Percentiles rank a stretch among this genome's conserved stretches.
phyloP scores from a whole-genome alignment of 1,140 invertebrate genomes.

The Drosophila lacertosa region DNA sequence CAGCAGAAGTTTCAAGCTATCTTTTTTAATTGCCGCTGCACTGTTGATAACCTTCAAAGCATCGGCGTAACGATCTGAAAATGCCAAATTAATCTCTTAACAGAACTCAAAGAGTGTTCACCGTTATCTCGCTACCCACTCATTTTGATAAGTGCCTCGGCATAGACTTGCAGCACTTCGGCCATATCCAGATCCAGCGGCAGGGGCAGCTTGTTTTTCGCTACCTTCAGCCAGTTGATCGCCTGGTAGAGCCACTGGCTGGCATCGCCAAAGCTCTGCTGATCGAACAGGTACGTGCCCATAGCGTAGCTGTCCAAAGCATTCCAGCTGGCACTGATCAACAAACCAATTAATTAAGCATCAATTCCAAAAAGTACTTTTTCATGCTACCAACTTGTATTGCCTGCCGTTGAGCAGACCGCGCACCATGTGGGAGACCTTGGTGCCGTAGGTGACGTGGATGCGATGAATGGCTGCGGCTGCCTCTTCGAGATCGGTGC shows the following conservation, averaged over 20 bases:
- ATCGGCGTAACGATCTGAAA: conserved; percentile 53
- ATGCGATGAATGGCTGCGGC: conserved; percentile 95
- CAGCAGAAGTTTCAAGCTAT: conserved; percentile 84
- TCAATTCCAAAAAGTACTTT: background rate
- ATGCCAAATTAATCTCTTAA: background rate
- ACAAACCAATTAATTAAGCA: background rate
- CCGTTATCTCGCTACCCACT: conserved; percentile 43
- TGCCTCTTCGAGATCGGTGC: conserved; percentile 96
- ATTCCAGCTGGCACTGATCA: conserved; percentile 45
- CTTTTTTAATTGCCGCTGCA: conserved; percentile 38
- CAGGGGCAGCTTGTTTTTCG: background rate
- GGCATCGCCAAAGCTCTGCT: conserved; percentile 38
- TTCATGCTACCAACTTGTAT: conserved; percentile 87
- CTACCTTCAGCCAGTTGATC: conserved; percentile 9
- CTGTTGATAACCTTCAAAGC: conserved; percentile 61
- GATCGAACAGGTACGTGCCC: conserved; percentile 50
- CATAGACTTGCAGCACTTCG: conserved; percentile 51
- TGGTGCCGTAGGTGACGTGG: conserved; percentile 96
- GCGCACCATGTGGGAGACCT: conserved; percentile 92
- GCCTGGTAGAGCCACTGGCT: conserved; percentile 56
- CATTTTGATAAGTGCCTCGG: conserved; percentile 53
- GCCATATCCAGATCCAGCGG: conserved; percentile 39
- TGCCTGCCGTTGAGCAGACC: conserved; percentile 93
- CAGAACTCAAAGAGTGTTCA: background rate
- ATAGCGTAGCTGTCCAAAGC: conserved; percentile 54